Evolutionary conservation across 2,888 invertebrate species (phyloP), one percentile per base, ranked within the genome.

Genomic region (Lochmaea crataegi): DNA sequence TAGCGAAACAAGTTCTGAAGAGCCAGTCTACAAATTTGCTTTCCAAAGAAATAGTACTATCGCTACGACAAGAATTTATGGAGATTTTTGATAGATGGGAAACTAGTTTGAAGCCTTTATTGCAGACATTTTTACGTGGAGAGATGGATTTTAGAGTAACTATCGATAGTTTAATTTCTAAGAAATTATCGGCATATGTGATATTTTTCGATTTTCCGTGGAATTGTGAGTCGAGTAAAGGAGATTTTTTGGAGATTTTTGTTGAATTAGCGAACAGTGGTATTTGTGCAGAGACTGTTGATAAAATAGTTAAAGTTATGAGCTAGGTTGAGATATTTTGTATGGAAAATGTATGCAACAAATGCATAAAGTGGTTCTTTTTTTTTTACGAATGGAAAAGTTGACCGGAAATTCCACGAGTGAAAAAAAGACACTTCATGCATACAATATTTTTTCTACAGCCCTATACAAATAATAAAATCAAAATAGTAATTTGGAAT

Each of bases 161-260:
- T 38, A 60, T 18, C 51, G 85, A 80, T 56, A 86, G 80, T 45
- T 81, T 86, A 1, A 86, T 85, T 51, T 88, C 74, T 32, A 77
- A 73, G 64, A 88, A 88, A 68, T 82, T 92, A 18, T 88, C 89
- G 7, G 86, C 89, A 0, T 92, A 89, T 77, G 83, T 91, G 2
- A 88, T 89, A 57, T 92, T 89, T 80, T 89, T 91, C 79, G 90
- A 91, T 80, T 84, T 92, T 75, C 90, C 90, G 0, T 88, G 74
- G 71, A 78, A 79, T 75, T 85, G 86, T 45, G 84, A 56, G 10
- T 51, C 85, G 5, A 78, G 88, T 72, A 81, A 82, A 18, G 83
- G 82, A 41, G 78, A 84, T 4, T 77, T 76, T 2, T 81, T 84
- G 16, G 79, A 82, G 71, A 84, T 83, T 12, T 84, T 85, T 32